Conservation (phyloP, 2,113 vertebrate species). For the Platysternon megacephalum region DNA sequence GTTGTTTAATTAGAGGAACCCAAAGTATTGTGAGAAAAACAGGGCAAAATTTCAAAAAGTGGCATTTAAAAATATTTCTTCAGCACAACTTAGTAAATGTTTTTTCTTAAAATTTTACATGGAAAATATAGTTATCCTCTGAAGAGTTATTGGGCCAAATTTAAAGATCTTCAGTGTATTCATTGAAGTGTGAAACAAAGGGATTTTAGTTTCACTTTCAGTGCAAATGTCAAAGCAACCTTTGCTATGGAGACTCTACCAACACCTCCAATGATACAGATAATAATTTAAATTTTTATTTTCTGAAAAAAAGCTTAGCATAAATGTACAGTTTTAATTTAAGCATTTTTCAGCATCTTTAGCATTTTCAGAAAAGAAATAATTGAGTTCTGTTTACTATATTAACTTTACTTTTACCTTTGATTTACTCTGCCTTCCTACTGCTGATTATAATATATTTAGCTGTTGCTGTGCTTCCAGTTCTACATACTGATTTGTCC, state of each 20-base stretch:
- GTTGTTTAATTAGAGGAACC: background rate
- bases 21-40: background rate
- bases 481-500: conserved; percentile 50
- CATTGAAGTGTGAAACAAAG: background rate
- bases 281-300: background rate
- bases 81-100: background rate
- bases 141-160: background rate
- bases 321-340: conserved; percentile 30
- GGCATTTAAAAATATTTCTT: background rate
- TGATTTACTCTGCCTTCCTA: conserved; percentile 46
- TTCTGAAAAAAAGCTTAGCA: background rate
- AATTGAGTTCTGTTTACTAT: background rate
- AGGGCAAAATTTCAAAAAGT: background rate
- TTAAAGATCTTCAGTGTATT: background rate
- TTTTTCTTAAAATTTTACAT: background rate
- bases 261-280: background rate
- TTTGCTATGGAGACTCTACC: background rate
- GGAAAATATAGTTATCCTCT: background rate
- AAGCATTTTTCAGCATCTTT: conserved; percentile 14
- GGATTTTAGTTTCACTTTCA: background rate
- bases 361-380: background rate
- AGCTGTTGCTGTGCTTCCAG: conserved; percentile 40
- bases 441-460: conserved; percentile 52
- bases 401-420: conserved; percentile 47
- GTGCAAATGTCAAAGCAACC: background rate